Conservation (phyloP, 2,797 vertebrate genomes). For the Chelon labrosus region DNA sequence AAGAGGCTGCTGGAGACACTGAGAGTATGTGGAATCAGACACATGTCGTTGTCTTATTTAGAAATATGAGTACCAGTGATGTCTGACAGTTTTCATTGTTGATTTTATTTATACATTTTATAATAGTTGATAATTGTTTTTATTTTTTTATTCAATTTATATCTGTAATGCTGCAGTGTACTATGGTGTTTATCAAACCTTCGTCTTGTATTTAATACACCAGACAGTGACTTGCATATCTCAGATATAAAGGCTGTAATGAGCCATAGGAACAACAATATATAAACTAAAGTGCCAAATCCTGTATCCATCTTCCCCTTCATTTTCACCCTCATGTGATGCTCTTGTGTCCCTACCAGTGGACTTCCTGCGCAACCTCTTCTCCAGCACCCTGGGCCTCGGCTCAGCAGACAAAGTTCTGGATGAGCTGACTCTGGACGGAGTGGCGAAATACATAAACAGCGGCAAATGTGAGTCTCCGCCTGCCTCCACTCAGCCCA, state of each 20-base stretch:
- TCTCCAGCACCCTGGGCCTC: constrained; percentile 88
- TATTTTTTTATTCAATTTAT: too few relatives aligned
- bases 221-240: background rate
- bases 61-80: background rate
- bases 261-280: too few relatives aligned
- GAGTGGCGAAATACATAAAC: constrained; percentile 88
- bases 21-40: constrained; percentile 82
- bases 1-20: constrained; percentile 81
- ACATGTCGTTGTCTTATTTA: background rate
- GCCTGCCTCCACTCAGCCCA: background rate
- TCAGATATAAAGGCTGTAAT: background rate
- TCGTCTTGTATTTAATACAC: background rate
- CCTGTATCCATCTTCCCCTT: background rate
- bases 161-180: background rate
- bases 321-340: background rate
- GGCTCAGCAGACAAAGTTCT: constrained; percentile 87
- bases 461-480: constrained; percentile 89
- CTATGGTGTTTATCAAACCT: background rate
- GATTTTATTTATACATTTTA: too few relatives aligned
- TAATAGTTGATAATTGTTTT: too few relatives aligned
- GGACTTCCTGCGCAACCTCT: constrained; percentile 92
- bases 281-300: too few relatives aligned
- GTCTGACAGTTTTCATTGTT: too few relatives aligned
- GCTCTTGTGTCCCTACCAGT: constrained; percentile 76
- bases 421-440: constrained; percentile 90